Conservation (phyloP, 2,113 vertebrate species). For the Lamprotornis superbus region DNA sequence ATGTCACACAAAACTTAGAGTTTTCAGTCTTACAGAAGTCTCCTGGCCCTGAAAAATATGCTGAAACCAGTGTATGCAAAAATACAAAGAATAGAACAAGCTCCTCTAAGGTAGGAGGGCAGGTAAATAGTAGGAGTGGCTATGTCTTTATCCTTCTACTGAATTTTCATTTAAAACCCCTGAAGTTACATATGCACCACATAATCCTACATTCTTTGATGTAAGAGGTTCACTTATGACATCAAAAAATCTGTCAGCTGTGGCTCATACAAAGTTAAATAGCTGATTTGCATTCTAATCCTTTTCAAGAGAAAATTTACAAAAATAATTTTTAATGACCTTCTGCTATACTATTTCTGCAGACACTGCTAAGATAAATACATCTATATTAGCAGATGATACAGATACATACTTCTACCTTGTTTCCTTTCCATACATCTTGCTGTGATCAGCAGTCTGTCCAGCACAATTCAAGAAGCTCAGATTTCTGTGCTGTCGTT, state of each 20-base stretch:
- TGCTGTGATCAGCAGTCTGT: background rate
- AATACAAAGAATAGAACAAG: background rate
- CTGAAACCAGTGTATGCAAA: background rate
- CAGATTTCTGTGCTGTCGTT: background rate
- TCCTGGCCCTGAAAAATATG: background rate
- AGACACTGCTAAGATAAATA: constrained; percentile 38
- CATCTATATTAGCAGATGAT: constrained; percentile 3
- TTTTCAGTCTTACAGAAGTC: background rate
- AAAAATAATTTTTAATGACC: constrained; percentile 26
- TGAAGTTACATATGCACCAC: background rate
- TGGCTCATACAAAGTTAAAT: background rate
- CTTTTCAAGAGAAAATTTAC: constrained; percentile 32
- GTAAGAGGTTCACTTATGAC: background rate
- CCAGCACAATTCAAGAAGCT: background rate
- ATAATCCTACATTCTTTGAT: background rate
- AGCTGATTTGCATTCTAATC: constrained; percentile 26
- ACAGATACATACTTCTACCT: background rate
- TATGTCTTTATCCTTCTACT: background rate
- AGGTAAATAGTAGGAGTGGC: background rate
- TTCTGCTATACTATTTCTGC: constrained; percentile 2
- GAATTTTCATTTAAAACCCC: background rate
- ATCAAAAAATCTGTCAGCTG: background rate
- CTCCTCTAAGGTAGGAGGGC: background rate
- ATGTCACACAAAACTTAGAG: background rate
- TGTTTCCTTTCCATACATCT: background rate